These are phyloP conservation scores for Porites australiensis DNA, from an alignment of 64 coral and sea anemone species.

Conservation along the genomic window DNA sequence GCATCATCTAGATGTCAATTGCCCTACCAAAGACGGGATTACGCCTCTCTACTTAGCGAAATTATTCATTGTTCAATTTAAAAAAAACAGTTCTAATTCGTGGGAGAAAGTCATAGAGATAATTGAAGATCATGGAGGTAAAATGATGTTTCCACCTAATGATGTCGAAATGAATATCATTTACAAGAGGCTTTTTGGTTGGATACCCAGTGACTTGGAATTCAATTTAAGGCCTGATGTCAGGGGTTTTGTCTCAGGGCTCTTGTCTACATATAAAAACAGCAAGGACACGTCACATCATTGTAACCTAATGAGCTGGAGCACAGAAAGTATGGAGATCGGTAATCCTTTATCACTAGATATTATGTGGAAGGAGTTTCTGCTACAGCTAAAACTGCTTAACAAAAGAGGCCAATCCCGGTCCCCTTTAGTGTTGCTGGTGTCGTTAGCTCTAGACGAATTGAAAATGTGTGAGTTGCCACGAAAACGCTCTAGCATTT, in stretches of 20 bases:
- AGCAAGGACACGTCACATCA: background rate
- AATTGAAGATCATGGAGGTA: slow-evolving; percentile 1
- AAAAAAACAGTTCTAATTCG: background rate
- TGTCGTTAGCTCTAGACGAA: background rate
- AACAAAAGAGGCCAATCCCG: too few species aligned
- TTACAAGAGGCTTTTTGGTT: slow-evolving; percentile 27
- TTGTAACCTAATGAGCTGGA: background rate
- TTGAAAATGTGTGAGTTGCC: background rate
- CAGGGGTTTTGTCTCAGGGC: background rate
- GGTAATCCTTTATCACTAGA: background rate
- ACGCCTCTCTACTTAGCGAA: slow-evolving; percentile 47
- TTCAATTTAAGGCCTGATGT: background rate
- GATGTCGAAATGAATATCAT: background rate
- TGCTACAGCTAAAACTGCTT: background rate
- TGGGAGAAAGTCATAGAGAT: background rate
- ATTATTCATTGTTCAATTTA: background rate
- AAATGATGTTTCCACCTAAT: background rate
- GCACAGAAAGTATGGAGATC: background rate
- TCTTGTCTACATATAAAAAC: background rate
- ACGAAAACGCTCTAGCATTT: background rate
- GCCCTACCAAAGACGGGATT: slow-evolving; percentile 48
- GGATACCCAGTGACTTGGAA: background rate
- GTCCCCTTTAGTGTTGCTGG: background rate
- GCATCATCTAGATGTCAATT: slow-evolving; percentile 6
- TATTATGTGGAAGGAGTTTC: background rate